These are phyloP conservation scores for Anthopleura sola DNA, from an alignment of 64 coral and sea anemone genomes.

Conservation along the genomic window DNA sequence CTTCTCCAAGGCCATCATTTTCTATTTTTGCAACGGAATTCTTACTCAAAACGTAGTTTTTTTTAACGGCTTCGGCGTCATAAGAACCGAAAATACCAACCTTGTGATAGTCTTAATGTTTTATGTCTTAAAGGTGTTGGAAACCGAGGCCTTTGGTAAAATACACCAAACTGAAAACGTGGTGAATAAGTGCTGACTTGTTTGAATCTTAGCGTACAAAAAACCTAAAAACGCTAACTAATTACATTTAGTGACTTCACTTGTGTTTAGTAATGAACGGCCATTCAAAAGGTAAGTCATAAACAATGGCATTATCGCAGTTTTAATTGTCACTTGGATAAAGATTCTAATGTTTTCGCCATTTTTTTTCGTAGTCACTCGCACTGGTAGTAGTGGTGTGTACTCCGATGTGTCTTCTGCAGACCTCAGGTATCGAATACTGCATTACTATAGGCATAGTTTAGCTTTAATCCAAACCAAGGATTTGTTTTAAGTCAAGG, in stretches of 20 bases:
- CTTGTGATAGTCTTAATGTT: neutral
- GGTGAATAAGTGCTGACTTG: neutral
- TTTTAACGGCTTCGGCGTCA: neutral
- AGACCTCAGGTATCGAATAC: neutral
- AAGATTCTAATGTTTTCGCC: neutral
- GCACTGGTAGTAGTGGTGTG: conserved; percentile 9
- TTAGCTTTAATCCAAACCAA: neutral
- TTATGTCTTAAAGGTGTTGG: neutral
- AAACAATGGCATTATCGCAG: neutral
- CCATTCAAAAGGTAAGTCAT: conserved; percentile 6
- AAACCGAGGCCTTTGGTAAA: neutral
- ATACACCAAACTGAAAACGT: neutral
- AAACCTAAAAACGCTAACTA: neutral
- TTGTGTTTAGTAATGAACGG: neutral
- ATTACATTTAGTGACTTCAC: neutral
- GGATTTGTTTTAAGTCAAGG: too few relatives aligned
- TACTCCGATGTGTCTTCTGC: neutral
- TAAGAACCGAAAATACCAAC: neutral
- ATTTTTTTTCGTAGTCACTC: neutral
- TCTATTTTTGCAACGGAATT: neutral
- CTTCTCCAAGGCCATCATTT: neutral
- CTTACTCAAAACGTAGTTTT: neutral
- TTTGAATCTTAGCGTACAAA: neutral
- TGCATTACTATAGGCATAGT: neutral
- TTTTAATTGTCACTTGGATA: neutral